A percentile compares a stretch with the other conserved stretches of the same genome.
These are phyloP conservation scores for Microplitis manilae DNA, from an alignment of 2,888 invertebrate genomes.

Conservation along the genomic window DNA sequence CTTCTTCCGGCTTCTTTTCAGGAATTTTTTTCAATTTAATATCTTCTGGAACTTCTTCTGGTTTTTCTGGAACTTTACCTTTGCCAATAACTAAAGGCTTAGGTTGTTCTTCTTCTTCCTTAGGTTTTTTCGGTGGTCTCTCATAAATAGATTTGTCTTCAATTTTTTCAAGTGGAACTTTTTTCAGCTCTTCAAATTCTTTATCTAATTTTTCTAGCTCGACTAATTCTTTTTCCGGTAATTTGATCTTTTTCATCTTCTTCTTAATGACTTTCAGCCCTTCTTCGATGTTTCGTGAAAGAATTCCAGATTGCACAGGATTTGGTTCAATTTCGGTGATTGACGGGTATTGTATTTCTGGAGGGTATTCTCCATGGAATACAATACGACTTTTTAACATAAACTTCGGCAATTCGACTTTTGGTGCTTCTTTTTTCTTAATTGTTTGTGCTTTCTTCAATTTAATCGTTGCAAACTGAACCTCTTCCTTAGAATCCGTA, in stretches of 20 bases:
- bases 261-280: constrained; percentile 78
- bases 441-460: constrained; percentile 76
- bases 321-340: constrained; percentile 73
- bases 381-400: constrained; percentile 82
- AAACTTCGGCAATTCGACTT: constrained; percentile 76
- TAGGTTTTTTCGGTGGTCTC: constrained; percentile 64
- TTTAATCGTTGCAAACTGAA: constrained; percentile 80
- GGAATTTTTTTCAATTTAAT: constrained; percentile 69
- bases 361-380: constrained; percentile 77
- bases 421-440: constrained; percentile 72
- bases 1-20: constrained; percentile 61
- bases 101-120: constrained; percentile 60
- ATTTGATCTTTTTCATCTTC: constrained; percentile 74
- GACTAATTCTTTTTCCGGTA: constrained; percentile 74
- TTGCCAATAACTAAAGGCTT: constrained; percentile 65
- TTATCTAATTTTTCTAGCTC: constrained; percentile 76
- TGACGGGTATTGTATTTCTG: constrained; percentile 73
- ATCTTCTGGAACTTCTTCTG: constrained; percentile 61
- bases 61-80: constrained; percentile 63
- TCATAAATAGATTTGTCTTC: constrained; percentile 67
- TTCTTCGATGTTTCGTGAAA: constrained; percentile 82
- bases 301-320: constrained; percentile 77
- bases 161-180: constrained; percentile 67
- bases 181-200: constrained; percentile 72
- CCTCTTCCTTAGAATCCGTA: constrained; percentile 74